A percentile compares a stretch with the other conserved stretches of the same genome.
These are phyloP conservation scores for Macroglossus sobrinus DNA, from an alignment of 2,113 vertebrate genomes.

Conservation along the genomic window DNA sequence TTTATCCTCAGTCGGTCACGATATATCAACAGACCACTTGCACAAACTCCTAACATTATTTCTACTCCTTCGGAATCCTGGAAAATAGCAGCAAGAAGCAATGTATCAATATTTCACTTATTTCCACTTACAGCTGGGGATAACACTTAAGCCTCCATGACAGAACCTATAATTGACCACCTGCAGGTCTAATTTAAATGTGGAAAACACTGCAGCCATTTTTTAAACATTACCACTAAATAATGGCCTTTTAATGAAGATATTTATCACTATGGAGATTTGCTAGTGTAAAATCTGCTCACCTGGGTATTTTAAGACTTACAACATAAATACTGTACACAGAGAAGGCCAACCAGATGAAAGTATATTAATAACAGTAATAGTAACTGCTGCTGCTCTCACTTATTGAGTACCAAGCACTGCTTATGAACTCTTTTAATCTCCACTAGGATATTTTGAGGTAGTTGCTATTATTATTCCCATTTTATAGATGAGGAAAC, in stretches of 20 bases:
- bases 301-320: not conserved
- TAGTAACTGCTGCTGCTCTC: not conserved
- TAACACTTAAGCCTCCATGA: not conserved
- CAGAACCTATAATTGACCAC: not conserved
- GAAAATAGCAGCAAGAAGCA: constrained; percentile 49
- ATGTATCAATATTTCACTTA: not conserved
- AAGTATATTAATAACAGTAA: not conserved
- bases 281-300: not conserved
- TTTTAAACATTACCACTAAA: not conserved
- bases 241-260: not conserved
- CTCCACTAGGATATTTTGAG: not conserved
- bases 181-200: not conserved
- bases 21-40: constrained; percentile 96
- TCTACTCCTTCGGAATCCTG: constrained; percentile 98
- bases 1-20: constrained; percentile 96
- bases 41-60: constrained; percentile 98
- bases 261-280: not conserved
- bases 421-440: not conserved
- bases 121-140: not conserved
- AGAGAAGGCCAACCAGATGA: not conserved
- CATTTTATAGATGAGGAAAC: not conserved
- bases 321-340: fast-evolving
- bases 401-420: fast-evolving
- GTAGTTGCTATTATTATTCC: not conserved
- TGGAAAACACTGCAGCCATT: not conserved